Evolutionary conservation across 2,888 invertebrate species (phyloP).

Genomic region (Acanthosepion lycidas): DNA sequence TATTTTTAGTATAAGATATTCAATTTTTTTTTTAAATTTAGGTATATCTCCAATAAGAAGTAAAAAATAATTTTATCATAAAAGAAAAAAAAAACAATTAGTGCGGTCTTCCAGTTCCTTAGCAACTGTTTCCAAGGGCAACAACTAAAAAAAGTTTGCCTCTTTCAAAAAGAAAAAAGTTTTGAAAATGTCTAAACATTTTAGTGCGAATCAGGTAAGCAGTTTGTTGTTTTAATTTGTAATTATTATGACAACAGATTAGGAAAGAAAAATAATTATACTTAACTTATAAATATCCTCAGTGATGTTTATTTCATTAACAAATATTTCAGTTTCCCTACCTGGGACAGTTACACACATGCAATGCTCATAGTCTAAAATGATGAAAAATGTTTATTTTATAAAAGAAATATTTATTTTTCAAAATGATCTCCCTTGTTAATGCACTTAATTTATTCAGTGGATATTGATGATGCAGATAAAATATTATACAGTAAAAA

Average conservation of each 20-base stretch:
- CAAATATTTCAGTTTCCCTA: not conserved
- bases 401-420: too few species aligned
- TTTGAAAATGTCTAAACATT: slow-evolving; percentile 61
- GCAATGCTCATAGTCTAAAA: too few species aligned
- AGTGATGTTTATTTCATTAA: not conserved
- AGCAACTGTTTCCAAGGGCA: slow-evolving; percentile 41
- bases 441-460: too few species aligned
- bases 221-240: not conserved
- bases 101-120: slow-evolving; percentile 24
- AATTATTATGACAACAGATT: not conserved
- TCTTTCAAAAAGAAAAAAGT: slow-evolving; percentile 43
- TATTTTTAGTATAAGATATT: not conserved
- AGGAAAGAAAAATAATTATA: not conserved
- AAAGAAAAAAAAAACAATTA: not conserved
- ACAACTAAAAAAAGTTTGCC: not conserved
- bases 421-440: too few species aligned
- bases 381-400: too few species aligned
- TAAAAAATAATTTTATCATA: not conserved
- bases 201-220: slow-evolving; percentile 70
- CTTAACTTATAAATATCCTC: not conserved
- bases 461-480: too few species aligned
- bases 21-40: not conserved
- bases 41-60: not conserved
- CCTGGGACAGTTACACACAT: not conserved
- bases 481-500: too few species aligned